Conservation (phyloP, 2,888 invertebrate genomes). For the Cybosia mesomella region DNA sequence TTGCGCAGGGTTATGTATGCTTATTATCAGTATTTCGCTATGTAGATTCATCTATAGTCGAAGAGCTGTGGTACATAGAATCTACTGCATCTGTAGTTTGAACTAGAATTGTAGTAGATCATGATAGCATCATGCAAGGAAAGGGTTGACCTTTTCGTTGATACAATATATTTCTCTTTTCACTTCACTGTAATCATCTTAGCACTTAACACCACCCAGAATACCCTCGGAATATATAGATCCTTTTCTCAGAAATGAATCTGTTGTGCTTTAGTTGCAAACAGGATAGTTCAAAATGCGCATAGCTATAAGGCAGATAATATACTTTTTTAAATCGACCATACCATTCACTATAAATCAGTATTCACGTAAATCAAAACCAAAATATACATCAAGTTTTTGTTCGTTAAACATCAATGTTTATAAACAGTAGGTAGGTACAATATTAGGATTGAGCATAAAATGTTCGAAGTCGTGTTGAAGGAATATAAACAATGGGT, state of each 20-base stretch:
- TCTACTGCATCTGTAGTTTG: too few species aligned
- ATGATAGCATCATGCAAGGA: too few species aligned
- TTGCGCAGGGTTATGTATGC: neutral
- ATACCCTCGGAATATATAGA: too few species aligned
- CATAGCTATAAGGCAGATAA: neutral
- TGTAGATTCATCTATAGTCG: neutral
- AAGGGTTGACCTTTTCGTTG: too few species aligned
- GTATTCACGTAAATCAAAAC: constrained; percentile 29
- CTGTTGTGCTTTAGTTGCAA: too few species aligned
- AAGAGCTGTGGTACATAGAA: neutral
- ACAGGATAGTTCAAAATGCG: neutral
- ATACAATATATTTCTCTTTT: too few species aligned
- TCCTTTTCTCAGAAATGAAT: too few species aligned
- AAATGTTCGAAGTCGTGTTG: constrained; percentile 60
- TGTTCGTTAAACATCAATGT: constrained; percentile 44
- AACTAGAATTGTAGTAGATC: too few species aligned
- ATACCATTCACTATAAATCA: constrained; percentile 29
- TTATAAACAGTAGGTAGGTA: constrained; percentile 50
- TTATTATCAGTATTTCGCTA: neutral
- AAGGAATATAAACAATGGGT: constrained; percentile 65
- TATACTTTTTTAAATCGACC: constrained; percentile 41
- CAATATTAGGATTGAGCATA: constrained; percentile 63
- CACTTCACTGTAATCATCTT: too few species aligned
- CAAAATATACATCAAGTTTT: constrained; percentile 35
- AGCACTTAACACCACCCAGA: too few species aligned